Base-by-base conservation (phyloP, 2,888 invertebrate species). In the Dasysyrphus albostriatus region DNA sequence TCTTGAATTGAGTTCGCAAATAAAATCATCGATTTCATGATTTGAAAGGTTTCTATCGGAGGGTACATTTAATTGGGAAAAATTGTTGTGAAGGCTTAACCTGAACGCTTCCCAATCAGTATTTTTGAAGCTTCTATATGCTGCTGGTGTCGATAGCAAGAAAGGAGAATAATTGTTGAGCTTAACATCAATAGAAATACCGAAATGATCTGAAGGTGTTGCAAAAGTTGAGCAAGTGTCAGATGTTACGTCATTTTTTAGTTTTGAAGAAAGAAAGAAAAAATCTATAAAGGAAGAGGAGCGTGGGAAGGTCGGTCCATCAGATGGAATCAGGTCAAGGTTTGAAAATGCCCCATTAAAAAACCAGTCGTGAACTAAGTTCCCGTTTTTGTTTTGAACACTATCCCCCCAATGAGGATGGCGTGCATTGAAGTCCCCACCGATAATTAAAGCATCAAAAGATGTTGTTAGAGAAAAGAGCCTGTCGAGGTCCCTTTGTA, bases 271-370 rank as follows among this genome's bases (percentile, higher is more conserved):
- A 44, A 44, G 14, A 16, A 63, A 44, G 14, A 63, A 63, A 6
- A 47, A 65, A n/a, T 65, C 63, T 32, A 65, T 63, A 8, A 14
- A 63, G 29, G 63, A 63, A 9, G 44, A 63, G 9, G 63, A 65
- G 5, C 63, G 63, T 32, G 63, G 44, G n/a, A 63, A 63, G n/a
- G 44, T 63, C 2, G 44, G 63, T 9, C 44, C 32, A 63, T 63
- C 63, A 16, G 65, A 16, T 70, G 54, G 39, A 29, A 70, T 56
- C 2, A 70, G 39, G 42, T 70, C 69, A 29, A 54, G 54, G 7
- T 54, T 70, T 39, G 56, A 12, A 16, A 42, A 70, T 19, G 69
- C 37, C 1, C 69, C 42, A n/a, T 56, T 70, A 19, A 32, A 56
- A 29, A 56, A 70, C 69, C 69, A 70, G 29, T 56, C 29, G 14